These are phyloP conservation scores for Tachina fera DNA, from an alignment of 2,888 invertebrate species.

Conservation along the genomic window DNA sequence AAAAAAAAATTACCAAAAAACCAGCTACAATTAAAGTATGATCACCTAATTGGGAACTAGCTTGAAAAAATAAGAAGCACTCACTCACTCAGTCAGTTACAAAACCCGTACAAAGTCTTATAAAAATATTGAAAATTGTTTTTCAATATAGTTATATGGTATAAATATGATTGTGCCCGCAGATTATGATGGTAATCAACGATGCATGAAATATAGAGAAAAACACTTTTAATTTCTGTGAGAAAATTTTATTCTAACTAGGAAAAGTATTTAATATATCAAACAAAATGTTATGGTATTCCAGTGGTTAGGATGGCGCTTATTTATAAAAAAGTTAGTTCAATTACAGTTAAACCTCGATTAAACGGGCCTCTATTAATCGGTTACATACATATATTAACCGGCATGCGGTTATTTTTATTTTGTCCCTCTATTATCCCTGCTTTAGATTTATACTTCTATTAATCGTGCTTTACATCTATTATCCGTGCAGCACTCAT, in stretches of 20 bases:
- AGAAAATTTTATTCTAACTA: constrained; percentile 55
- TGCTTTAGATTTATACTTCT: too few species aligned
- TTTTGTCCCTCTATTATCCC: too few species aligned
- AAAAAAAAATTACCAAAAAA: too few species aligned
- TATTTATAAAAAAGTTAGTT: background rate
- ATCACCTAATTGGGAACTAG: constrained; percentile 50
- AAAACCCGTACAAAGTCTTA: constrained; percentile 1
- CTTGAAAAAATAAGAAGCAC: constrained; percentile 39
- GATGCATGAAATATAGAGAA: constrained; percentile 43
- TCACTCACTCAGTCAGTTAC: background rate
- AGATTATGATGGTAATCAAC: constrained; percentile 51
- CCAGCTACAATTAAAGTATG: constrained; percentile 25
- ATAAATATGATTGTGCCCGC: constrained; percentile 49
- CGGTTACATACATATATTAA: too few species aligned
- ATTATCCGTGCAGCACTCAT: too few species aligned
- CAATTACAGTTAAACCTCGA: too few species aligned
- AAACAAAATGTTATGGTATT: background rate
- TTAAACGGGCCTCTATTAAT: too few species aligned
- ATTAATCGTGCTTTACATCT: too few species aligned
- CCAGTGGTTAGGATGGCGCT: constrained; percentile 18
- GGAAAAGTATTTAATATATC: constrained; percentile 25
- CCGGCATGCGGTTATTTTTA: too few species aligned
- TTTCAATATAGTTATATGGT: constrained; percentile 19
- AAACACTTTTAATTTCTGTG: constrained; percentile 67
- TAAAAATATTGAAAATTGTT: constrained; percentile 19